phyloP scores from a whole-genome alignment of 2,797 vertebrate genomes.

The Mormyrus proboscirostris region DNA sequence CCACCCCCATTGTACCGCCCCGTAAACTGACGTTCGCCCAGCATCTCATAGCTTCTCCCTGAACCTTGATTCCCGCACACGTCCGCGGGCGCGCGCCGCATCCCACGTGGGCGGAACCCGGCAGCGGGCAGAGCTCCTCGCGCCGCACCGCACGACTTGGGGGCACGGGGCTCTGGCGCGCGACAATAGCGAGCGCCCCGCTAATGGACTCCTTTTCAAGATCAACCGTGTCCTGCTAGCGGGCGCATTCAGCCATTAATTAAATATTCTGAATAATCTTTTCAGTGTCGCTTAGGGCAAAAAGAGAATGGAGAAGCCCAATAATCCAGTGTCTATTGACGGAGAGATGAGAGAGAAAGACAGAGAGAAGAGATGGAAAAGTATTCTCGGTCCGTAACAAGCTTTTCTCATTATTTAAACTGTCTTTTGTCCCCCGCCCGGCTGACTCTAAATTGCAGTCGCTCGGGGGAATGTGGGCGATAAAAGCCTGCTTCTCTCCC shows the following conservation, averaged over 20 bases:
- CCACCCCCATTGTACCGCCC: not conserved
- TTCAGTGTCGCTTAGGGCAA: slow-evolving; percentile 84
- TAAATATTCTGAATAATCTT: slow-evolving; percentile 98
- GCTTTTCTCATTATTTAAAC: slow-evolving; percentile 85
- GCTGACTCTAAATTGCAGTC: slow-evolving; percentile 88
- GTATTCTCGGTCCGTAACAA: slow-evolving; percentile 75
- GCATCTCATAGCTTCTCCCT: not conserved
- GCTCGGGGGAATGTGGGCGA: slow-evolving; percentile 85
- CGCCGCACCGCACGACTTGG: not conserved
- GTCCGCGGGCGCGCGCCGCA: not conserved
- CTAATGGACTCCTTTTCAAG: slow-evolving; percentile 63
- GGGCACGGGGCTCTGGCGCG: not conserved
- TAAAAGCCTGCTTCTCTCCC: slow-evolving; percentile 67
- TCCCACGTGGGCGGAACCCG: not conserved
- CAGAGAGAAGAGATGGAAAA: slow-evolving; percentile 75
- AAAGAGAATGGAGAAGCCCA: slow-evolving; percentile 68
- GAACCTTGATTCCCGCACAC: not conserved
- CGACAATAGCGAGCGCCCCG: slow-evolving; percentile 62
- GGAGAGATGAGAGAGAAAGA: slow-evolving; percentile 56
- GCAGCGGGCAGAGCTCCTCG: not conserved
- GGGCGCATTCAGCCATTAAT: slow-evolving; percentile 92
- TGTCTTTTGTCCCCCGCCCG: slow-evolving; percentile 77
- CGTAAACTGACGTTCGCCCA: not conserved
- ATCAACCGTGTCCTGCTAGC: slow-evolving; percentile 78
- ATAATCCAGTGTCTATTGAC: slow-evolving; percentile 63